Base-by-base conservation (phyloP, 2,797 vertebrate species). In the Carapus acus region DNA sequence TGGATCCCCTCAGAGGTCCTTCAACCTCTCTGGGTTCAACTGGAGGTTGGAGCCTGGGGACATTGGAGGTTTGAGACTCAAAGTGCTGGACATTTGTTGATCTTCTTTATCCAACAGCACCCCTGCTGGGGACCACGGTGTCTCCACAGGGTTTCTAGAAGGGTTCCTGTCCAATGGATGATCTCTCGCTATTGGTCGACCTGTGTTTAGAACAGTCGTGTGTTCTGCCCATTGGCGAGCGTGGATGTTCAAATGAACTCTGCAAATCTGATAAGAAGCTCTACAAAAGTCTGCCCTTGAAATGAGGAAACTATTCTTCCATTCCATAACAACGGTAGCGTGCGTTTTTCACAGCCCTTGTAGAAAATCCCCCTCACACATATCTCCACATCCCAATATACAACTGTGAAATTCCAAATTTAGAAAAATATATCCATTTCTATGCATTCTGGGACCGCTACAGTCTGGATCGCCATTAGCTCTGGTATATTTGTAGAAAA, bases 281-380 rank as follows among this genome's bases (percentile, higher is more conserved):
- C 6, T 18, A 51, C 54, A 49, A 39, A 45, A 54, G 37, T 65
- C 7, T 31, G 20, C 21, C 53, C 53, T 52, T 62, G 22, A 65
- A 61, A 18, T 15, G 15, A 55, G 18, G 41, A 3, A 52, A 2
- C 54, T 9, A 19, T 4, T 2, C 13, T 62, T 18, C n/a, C 36
- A 14, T 41, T 56, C 23, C 2, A 19, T 37, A 48, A 47, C 44
- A 51, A 39, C 9, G 38, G 49, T 58, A 52, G 29, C 56, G 36
- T 49, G 33, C 21, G 67, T 40, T 62, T 49, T 42, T 49, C 18
- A 44, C 67, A 82, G 80, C 82, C 80, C 80, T 84, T 82, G 24
- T 54, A 50, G 42, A 65, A 24, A 73, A 55, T 62, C 54, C 43
- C 63, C n/a, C n/a, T n/a, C 23, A 6, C 7, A 17, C 33, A 37